Base-by-base conservation (phyloP, 2,888 invertebrate genomes). In the Ctena decussata region DNA sequence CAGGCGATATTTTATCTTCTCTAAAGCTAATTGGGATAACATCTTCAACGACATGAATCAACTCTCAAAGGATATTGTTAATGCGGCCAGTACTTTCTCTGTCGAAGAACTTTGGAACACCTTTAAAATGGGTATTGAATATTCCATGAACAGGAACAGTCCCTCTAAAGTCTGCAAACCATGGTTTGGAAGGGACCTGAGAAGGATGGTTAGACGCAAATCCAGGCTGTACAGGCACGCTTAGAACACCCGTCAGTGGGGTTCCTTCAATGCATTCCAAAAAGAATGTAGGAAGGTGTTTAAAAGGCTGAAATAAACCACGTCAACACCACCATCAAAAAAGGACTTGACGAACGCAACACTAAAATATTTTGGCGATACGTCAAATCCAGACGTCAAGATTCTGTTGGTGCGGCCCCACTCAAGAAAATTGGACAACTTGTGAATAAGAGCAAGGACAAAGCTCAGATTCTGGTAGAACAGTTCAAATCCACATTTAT, bases 401-500 rank as follows among this genome's bases (percentile, higher is more conserved):
- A 82, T 35, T 76, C 24, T 30, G 35, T 77, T 71, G 60, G 82
- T n/a, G 65, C 71, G 1, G 6, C 53, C 8, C 82, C 76, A 46
- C 46, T 35, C 2, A 82, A 77, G 77, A 82, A 88, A 32, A 84
- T 85, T 32, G 77, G 80, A 69, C 41, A 53, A 8, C 53, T 89
- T 18, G 21, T 88, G 12, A 83, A 82, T 44, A 75, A 53, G 24
- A 82, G 86, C 78, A 74, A 80, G 15, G 82, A 77, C 1, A 76
- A 82, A 46, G 76, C 81, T 11, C 27, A 82, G 35, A 82, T 81
- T 2, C 46, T 85, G 15, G 39, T 80, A 1, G 57, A 76, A 12
- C 85, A 86, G 53, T 86, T 82, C 46, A 73, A 76, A 18, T 85
- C 86, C 11, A 84, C 83, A 15, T 86, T 84, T 65, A 75, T 70